These are phyloP conservation scores for Acromyrmex echinatior DNA, from an alignment of 1,140 invertebrate genomes.

Conservation along the genomic window DNA sequence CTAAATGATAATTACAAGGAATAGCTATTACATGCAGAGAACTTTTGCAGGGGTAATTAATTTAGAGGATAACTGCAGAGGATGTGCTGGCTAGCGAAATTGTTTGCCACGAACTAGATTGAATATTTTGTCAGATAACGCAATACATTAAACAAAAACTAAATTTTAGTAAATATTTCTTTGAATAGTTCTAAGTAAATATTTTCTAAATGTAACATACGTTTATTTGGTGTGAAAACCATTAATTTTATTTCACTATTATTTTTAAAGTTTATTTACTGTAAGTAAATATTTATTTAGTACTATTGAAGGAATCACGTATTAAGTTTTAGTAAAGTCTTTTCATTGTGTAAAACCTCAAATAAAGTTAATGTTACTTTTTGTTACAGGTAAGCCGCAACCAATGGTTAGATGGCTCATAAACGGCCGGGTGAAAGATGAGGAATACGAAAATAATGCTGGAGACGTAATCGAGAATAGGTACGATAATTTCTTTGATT, in stretches of 20 bases:
- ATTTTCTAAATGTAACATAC: too few species aligned
- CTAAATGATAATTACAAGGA: conserved; percentile 39
- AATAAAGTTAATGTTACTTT: conserved; percentile 26
- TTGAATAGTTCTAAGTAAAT: too few species aligned
- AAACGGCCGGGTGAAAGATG: conserved; percentile 92
- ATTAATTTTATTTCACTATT: too few species aligned
- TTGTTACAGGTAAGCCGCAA: conserved; percentile 86
- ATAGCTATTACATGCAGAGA: background rate
- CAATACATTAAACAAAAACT: background rate
- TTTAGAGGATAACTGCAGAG: background rate
- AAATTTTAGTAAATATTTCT: too few species aligned
- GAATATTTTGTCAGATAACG: background rate
- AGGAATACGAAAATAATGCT: conserved; percentile 93
- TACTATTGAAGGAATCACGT: too few species aligned
- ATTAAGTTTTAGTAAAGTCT: too few species aligned
- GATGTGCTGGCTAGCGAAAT: background rate
- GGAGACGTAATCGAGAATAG: conserved; percentile 94
- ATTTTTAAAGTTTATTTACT: too few species aligned
- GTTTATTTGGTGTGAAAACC: too few species aligned
- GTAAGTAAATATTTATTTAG: too few species aligned
- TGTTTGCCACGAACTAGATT: background rate
- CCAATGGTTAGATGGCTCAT: conserved; percentile 89
- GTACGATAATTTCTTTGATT: conserved; percentile 62
- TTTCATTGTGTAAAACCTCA: background rate
- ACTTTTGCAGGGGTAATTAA: conserved; percentile 27